Conservation (phyloP, 2,888 invertebrate genomes). For the Polietes domitor region DNA sequence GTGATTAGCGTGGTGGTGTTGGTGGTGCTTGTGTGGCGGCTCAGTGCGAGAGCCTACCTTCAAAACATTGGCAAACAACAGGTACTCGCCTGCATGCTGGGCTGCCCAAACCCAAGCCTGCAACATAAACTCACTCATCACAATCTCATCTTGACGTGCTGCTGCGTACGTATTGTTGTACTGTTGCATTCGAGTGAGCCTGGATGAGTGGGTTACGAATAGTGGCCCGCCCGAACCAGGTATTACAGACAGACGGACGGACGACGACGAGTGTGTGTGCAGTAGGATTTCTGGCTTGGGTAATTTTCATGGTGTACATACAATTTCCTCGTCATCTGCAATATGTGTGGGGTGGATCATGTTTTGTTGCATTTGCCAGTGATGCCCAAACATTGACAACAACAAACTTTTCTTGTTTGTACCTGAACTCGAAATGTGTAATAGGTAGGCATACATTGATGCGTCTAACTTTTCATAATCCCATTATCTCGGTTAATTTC, state of each 20-base stretch:
- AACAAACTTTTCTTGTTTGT: neutral
- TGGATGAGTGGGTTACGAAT: neutral
- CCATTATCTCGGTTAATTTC: neutral
- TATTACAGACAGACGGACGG: neutral
- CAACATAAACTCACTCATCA: slow-evolving; percentile 44
- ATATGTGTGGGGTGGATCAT: slow-evolving; percentile 62
- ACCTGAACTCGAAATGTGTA: neutral
- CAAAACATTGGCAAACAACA: slow-evolving; percentile 40
- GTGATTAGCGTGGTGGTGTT: neutral
- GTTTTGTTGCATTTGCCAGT: slow-evolving; percentile 48
- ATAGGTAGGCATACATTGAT: neutral
- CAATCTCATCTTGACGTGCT: neutral
- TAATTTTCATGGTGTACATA: slow-evolving; percentile 43
- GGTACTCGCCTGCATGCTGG: slow-evolving; percentile 52
- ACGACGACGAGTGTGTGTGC: neutral
- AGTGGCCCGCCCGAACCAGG: slow-evolving; percentile 8
- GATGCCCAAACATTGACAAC: slow-evolving; percentile 32
- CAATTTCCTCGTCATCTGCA: slow-evolving; percentile 7
- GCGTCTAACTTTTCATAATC: neutral
- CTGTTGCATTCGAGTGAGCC: neutral
- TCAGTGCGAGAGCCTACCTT: slow-evolving; percentile 26
- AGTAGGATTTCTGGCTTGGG: slow-evolving; percentile 42
- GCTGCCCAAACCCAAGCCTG: slow-evolving; percentile 3
- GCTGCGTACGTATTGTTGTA: neutral
- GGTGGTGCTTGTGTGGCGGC: slow-evolving; percentile 36